Percentiles rank a stretch among this genome's conserved stretches.
Evolutionary conservation across 1,140 invertebrate genomes (phyloP).

Genomic region (Gyrodactylus bullatarudis): DNA sequence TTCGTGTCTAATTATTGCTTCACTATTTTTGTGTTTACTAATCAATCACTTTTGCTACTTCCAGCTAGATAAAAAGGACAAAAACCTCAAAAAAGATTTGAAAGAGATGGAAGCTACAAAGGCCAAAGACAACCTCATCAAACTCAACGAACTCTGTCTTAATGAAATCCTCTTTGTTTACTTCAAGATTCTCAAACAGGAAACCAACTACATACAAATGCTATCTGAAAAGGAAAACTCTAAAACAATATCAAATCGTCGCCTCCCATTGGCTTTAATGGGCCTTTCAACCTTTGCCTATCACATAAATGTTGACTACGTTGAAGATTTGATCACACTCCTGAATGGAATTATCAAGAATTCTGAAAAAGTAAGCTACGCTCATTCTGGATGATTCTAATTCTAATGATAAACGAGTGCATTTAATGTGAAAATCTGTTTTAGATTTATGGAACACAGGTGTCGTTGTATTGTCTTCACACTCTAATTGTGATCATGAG

Average conservation of each 20-base stretch:
- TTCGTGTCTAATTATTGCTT: too few relatives aligned
- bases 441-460: not conserved
- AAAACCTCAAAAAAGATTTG: not conserved
- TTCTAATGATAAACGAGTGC: too few relatives aligned
- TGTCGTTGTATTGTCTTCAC: not conserved
- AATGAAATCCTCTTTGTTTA: not conserved
- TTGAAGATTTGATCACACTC: not conserved
- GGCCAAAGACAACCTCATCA: not conserved
- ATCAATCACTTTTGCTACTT: too few relatives aligned
- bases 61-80: not conserved
- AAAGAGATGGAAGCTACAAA: not conserved
- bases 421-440: too few relatives aligned
- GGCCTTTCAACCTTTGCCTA: not conserved
- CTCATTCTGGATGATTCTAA: too few relatives aligned
- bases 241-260: not conserved
- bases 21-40: too few relatives aligned
- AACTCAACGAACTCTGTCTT: not conserved
- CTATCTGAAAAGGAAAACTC: not conserved
- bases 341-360: not conserved
- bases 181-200: not conserved
- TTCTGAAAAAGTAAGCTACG: too few relatives aligned
- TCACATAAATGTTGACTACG: not conserved
- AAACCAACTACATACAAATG: not conserved
- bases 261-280: not conserved
- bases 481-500: not conserved